These are phyloP conservation scores for Chymomyza caudatula DNA, from an alignment of 2,888 invertebrate genomes.

Conservation along the genomic window DNA sequence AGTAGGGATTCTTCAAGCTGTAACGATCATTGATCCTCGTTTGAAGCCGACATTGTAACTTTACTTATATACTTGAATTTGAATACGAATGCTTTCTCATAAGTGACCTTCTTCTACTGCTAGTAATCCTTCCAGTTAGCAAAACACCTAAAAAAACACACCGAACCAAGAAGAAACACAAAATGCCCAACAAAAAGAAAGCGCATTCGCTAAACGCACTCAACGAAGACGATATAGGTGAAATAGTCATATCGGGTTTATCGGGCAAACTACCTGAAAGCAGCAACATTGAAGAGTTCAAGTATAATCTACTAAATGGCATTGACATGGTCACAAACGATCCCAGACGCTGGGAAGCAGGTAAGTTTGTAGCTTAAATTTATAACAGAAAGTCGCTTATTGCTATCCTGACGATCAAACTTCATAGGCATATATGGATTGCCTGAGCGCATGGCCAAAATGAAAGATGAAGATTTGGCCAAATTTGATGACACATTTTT, in stretches of 20 bases:
- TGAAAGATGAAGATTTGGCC: conserved; percentile 84
- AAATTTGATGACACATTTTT: conserved; percentile 93
- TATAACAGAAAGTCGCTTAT: background rate
- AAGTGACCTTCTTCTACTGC: too few relatives aligned
- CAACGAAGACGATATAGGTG: conserved; percentile 77
- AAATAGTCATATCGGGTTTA: conserved; percentile 89
- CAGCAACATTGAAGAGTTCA: conserved; percentile 94
- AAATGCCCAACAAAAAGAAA: conserved; percentile 52
- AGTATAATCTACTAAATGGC: conserved; percentile 91
- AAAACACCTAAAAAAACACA: conserved; percentile 16
- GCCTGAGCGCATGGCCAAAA: conserved; percentile 88
- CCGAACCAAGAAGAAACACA: conserved; percentile 26
- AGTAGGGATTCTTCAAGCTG: too few relatives aligned
- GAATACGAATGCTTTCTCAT: too few relatives aligned
- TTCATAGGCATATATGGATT: conserved; percentile 85
- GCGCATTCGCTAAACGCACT: conserved; percentile 5
- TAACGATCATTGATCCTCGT: too few relatives aligned
- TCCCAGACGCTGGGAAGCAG: conserved; percentile 91
- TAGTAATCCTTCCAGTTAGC: too few relatives aligned
- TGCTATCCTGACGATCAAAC: background rate
- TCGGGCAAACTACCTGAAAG: conserved; percentile 95
- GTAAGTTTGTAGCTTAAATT: conserved; percentile 71
- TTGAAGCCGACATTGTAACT: too few relatives aligned
- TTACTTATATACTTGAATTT: too few relatives aligned
- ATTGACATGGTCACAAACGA: conserved; percentile 96